phyloP scores from a whole-genome alignment of 2,888 invertebrate genomes.

The Perizoma flavofasciatum region DNA sequence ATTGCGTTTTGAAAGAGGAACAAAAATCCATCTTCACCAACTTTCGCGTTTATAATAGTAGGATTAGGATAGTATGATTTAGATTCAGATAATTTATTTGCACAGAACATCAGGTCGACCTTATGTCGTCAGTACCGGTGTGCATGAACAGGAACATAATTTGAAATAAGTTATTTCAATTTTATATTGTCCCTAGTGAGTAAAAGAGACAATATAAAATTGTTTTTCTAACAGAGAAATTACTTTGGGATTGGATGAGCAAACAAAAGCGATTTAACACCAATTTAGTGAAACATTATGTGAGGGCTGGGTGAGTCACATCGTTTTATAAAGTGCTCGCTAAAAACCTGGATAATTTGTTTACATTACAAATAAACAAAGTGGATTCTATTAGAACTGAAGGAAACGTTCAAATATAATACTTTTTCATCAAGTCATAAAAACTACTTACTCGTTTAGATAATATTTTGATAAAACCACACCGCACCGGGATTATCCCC shows the following conservation, averaged over 20 bases:
- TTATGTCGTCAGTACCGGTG: background rate
- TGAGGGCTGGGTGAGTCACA: slow-evolving; percentile 21
- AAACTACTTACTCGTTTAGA: too few relatives aligned
- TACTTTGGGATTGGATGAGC: slow-evolving; percentile 65
- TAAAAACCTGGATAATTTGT: slow-evolving; percentile 9
- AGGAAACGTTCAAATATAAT: too few relatives aligned
- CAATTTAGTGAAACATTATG: slow-evolving; percentile 53
- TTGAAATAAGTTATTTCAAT: slow-evolving; percentile 50
- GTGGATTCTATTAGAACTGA: background rate
- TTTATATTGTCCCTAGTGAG: slow-evolving; percentile 37
- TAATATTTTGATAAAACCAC: too few relatives aligned
- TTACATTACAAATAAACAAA: background rate
- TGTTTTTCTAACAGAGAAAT: slow-evolving; percentile 66
- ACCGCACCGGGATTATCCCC: too few relatives aligned
- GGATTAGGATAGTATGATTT: too few relatives aligned
- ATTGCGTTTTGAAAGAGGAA: too few relatives aligned
- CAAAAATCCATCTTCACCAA: too few relatives aligned
- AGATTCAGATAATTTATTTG: too few relatives aligned
- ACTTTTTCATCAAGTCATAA: too few relatives aligned
- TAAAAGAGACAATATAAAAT: slow-evolving; percentile 57
- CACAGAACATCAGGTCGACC: too few relatives aligned
- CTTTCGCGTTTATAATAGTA: too few relatives aligned
- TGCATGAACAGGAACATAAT: slow-evolving; percentile 13
- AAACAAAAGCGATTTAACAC: slow-evolving; percentile 74
- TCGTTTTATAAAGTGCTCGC: slow-evolving; percentile 16